Percentiles rank a stretch among this genome's conserved stretches.
phyloP scores from a whole-genome alignment of 2,888 invertebrate species.

The Pandemis cinnamomeana region DNA sequence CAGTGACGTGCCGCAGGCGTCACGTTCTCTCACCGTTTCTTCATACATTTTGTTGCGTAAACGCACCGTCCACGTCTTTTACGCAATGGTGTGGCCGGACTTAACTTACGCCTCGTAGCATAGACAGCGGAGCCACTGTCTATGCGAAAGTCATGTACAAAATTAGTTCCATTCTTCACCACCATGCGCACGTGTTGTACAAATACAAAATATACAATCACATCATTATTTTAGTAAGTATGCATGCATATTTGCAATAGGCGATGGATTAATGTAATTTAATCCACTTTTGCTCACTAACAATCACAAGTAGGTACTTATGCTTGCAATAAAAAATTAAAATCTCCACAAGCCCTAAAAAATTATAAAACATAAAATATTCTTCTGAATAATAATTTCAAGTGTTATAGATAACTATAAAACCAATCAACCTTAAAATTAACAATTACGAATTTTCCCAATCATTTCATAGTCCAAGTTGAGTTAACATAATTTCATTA shows the following conservation, averaged over 20 bases:
- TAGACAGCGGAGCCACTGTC: too few relatives aligned
- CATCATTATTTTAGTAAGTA: not conserved
- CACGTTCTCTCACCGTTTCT: too few relatives aligned
- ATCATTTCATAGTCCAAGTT: constrained; percentile 28
- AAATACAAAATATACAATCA: not conserved
- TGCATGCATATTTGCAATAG: not conserved
- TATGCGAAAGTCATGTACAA: not conserved
- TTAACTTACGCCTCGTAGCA: too few relatives aligned
- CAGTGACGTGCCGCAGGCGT: too few relatives aligned
- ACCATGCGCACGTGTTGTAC: not conserved
- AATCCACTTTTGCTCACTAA: not conserved
- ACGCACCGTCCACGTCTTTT: too few relatives aligned
- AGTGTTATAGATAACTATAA: not conserved
- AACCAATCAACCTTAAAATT: constrained; percentile 25
- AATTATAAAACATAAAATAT: not conserved
- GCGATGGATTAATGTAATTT: too few relatives aligned
- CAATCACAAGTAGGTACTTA: not conserved
- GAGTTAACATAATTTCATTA: constrained; percentile 19
- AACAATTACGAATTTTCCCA: not conserved
- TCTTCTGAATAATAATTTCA: constrained; percentile 6
- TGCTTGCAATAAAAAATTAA: not conserved
- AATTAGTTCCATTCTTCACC: not conserved
- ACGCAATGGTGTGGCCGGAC: too few relatives aligned
- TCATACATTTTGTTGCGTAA: too few relatives aligned
- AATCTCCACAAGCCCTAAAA: not conserved